Base-by-base conservation (phyloP, 2,113 vertebrate species). In the Seriola rivoliana region DNA sequence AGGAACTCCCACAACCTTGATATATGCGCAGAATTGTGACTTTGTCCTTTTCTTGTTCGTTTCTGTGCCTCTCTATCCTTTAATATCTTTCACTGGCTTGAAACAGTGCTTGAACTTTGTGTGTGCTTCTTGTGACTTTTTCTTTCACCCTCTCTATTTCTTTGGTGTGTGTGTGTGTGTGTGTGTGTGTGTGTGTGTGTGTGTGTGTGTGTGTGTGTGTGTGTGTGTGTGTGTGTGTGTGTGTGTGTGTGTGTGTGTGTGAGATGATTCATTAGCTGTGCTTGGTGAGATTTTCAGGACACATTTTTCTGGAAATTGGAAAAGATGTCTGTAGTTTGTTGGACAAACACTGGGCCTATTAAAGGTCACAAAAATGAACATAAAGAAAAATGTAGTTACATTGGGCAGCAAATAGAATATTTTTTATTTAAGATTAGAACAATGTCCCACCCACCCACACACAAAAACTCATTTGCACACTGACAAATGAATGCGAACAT, bases 191-290 rank as follows among this genome's bases (percentile, higher is more conserved):
- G 25, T 29, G 25, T 29, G 25, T 29, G 25, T 29, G 25, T 29
- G 25, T 29, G 25, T 29, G 25, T 29, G 25, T 29, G 25, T 29
- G 25, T 29, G 25, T 29, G 25, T 29, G 25, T 29, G 25, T 25
- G 25, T 25, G 25, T 25, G 25, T 25, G 25, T 25, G 25, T 25
- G 25, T 25, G 25, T 25, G 25, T 25, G 25, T 25, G 25, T 29
- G 25, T 29, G 25, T 65, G 17, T 50, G 25, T 52, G 25, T 68
- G 38, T 68, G 38, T 75, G 66, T 69, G 57, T 69, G 8, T 1
- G 23, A 23, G 23, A 57, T 78, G 78, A 91, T 87, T 91, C 78
- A 90, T 91, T 90, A 88, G 63, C 73, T 65, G 75, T 36, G 57
- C 48, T 29, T 4, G 59, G 19, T 82, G 23, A 75, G 75, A 72